phyloP scores from a whole-genome alignment of 2,113 vertebrate genomes.

The Rhizomys pruinosus region DNA sequence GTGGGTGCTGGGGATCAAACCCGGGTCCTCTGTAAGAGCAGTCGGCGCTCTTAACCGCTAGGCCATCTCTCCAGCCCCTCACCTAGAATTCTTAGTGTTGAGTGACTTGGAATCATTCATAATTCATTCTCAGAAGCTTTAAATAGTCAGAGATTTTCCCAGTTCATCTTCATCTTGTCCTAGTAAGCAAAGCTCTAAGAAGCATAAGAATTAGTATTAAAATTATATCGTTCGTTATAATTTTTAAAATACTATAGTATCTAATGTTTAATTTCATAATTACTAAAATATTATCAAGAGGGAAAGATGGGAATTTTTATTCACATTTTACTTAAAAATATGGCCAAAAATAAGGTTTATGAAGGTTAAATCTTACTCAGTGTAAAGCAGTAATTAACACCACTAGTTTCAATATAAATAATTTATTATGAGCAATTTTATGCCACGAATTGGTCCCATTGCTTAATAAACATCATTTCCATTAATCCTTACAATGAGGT shows the following conservation, averaged over 20 bases:
- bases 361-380: background rate
- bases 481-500: constrained; percentile 54
- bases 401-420: constrained; percentile 63
- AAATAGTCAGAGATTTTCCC: constrained; percentile 4
- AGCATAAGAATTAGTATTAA: background rate
- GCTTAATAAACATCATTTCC: constrained; percentile 62
- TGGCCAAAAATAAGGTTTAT: constrained; percentile 58
- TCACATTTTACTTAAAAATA: constrained; percentile 51
- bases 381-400: constrained; percentile 63
- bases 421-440: constrained; percentile 58
- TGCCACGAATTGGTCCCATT: constrained; percentile 35
- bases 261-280: constrained; percentile 63
- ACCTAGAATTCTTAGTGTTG: constrained; percentile 52
- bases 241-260: constrained; percentile 33
- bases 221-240: constrained; percentile 28
- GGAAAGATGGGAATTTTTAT: background rate
- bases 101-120: background rate
- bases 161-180: background rate
- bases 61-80: too few species aligned
- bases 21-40: too few species aligned
- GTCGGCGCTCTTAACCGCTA: too few species aligned
- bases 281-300: background rate
- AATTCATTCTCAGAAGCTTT: background rate
- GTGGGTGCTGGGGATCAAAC: too few species aligned
- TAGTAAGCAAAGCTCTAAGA: background rate